Base-by-base conservation (phyloP, 2,797 vertebrate genomes). In the Luscinia megarhynchos region DNA sequence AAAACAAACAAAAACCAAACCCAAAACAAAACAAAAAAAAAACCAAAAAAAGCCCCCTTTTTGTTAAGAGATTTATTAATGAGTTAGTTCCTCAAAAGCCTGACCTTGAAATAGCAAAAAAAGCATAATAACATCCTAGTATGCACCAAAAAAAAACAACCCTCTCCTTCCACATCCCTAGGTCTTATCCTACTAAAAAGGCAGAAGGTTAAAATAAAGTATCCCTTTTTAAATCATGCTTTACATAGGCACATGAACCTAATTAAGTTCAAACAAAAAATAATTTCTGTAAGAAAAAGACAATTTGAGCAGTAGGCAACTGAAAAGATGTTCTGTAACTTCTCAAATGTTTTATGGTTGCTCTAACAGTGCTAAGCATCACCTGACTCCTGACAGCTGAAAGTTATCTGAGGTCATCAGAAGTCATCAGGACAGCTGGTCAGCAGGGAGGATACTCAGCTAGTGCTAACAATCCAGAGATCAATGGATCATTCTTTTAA, bases 101-200 rank as follows among this genome's bases (percentile, higher is more conserved):
- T 3, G 1, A 64, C 8, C 5, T 51, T 62, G 7, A 61, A 68
- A 57, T 11, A n/a, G 9, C 3, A 5, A 48, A 55, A 74, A 38
- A 17, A 46, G 0, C 3, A 21, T 23, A 58, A 21, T 21, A 54
- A 2, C 3, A 38, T 11, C 11, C 15, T 23, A 6, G 3, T 10
- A 43, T 3, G 3, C 6, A 38, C 4, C 2, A 43, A 43, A 43
- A 43, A 43, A 43, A 21, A 45, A 21, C 21, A 45, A 3, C 15
- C 0, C 4, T 1, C 0, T 4, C 21, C 16, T 4, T 46, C 51
- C 10, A 15, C 3, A 5, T 23, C 6, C 6, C 6, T 18, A 41
- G 3, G 0, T 43, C 13, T 51, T 32, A 45, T 14, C 4, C 12
- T 8, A 9, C 3, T 9, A 41, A 68, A 36, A 23, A 50, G 3